A percentile compares a stretch with the other conserved stretches of the same genome.
Conservation (phyloP, 1,140 invertebrate genomes). For the Drosophila busckii region DNA sequence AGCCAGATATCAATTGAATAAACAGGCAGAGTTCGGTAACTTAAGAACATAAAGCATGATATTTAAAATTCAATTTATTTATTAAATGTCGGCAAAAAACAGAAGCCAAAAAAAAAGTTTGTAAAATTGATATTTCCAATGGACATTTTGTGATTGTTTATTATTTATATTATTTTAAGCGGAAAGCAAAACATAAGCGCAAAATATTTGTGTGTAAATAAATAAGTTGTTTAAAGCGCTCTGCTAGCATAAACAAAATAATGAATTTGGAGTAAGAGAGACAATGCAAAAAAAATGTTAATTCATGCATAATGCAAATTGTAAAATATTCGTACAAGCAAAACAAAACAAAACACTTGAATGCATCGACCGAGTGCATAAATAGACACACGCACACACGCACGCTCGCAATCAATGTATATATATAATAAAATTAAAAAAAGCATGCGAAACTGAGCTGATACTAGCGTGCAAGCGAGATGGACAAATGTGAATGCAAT, state of each 20-base stretch:
- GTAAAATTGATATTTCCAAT: slow-evolving; percentile 24
- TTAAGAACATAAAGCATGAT: no score
- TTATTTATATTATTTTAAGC: slow-evolving; percentile 64
- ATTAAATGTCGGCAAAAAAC: neutral
- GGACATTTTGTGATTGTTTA: slow-evolving; percentile 32
- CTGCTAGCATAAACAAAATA: no score
- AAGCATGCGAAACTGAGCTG: slow-evolving; percentile 30
- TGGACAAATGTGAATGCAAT: slow-evolving; percentile 1
- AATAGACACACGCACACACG: slow-evolving; percentile 37
- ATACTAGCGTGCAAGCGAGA: slow-evolving; percentile 23
- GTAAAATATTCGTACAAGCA: slow-evolving; percentile 41
- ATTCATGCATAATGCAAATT: slow-evolving; percentile 33
- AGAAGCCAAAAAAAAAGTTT: slow-evolving; percentile 1
- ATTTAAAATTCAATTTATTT: neutral
- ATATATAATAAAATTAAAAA: slow-evolving; percentile 66
- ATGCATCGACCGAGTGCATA: slow-evolving; percentile 59
- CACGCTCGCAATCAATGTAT: slow-evolving; percentile 28
- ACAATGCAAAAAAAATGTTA: slow-evolving; percentile 25
- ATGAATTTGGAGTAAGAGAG: slow-evolving; percentile 33
- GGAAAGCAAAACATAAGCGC: slow-evolving; percentile 57
- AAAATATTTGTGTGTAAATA: slow-evolving; percentile 54
- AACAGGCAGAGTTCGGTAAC: no score
- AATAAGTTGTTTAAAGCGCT: slow-evolving; percentile 44
- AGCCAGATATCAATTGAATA: no score
- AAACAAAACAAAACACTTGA: slow-evolving; percentile 67